Base-by-base conservation (phyloP, 2,888 invertebrate species). In the Pyrrhosoma nymphula region DNA sequence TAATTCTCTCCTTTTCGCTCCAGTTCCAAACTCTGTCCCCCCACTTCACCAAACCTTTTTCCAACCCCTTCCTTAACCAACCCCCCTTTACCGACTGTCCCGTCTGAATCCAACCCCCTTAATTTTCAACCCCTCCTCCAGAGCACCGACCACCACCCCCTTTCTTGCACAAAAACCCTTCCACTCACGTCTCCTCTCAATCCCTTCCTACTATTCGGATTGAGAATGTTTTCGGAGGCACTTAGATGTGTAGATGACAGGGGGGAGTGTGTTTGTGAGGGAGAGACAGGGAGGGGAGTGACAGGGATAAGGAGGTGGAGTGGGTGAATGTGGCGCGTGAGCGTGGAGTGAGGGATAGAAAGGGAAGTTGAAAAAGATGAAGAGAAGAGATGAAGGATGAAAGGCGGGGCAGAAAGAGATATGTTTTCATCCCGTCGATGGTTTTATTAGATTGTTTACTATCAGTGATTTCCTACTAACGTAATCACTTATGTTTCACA, bases 151-250 rank as follows among this genome's bases (percentile, higher is more conserved):
- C 30, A 16, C 35, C 82, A 0, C 30, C 35, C 35, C 35, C 3
- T 35, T 35, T 18, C n/a, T 69, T 26, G 26, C 82, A 14, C 82
- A 14, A 35, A 30, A 30, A 82, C 6, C 35, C 35, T 91, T 35
- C 60, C 60, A 0, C 10, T 69, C 63, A 16, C 93, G 82, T 93
- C n/a, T 47, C 63, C 14, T 47, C 26, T 12, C 26, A 23, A 26
- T 23, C 26, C 47, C 23, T 69, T 26, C 63, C 47, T 47, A 47
- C 47, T 47, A 69, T 93, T 93, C 93, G 93, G 39, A 69, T 63
- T 60, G 60, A 91, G 35, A 69, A 93, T 93, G 93, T 93, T 93
- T 93, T 93, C 63, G 39, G 23, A 69, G 69, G 93, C 16, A 39
- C 93, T 93, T 63, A 69, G n/a, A 26, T 26, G 89, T 47, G 89